Evolutionary conservation across 2,113 vertebrate species (phyloP), one percentile per base, ranked within the genome.

Genomic region (Pithys albifrons): DNA sequence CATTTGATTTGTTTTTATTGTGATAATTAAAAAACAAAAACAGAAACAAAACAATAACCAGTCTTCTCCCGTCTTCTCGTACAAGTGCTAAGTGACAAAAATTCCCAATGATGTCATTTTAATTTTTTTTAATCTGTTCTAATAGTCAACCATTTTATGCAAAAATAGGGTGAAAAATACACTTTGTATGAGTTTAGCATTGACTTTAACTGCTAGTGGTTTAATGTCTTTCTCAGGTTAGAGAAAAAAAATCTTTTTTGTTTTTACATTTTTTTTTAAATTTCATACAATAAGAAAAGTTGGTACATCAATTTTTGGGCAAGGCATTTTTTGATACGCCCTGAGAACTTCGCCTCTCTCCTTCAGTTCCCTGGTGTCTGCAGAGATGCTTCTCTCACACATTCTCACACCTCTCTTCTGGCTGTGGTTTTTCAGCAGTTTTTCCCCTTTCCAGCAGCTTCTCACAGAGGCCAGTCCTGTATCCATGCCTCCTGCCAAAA

Each of bases 361-460:
- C 14, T 70, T 58, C 31, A 45, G 35, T 37, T 14, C 27, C 12
- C 37, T 39, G 17, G 9, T n/a, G 19, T 64, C 28, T 70, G 46
- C n/a, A 73, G 19, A 49, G n/a, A 16, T 67, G 27, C 37, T 84
- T 41, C 55, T 25, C 33, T 84, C 59, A n/a, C 13, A 14, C 37
- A 19, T 20, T 78, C 35, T 73, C 22, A 24, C 6, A 37, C 35
- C 15, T 48, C 11, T 19, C 43, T 74, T 62, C 35, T 19, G 24
- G 7, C 7, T 25, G 14, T 0, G 0, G 7, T 35, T 73, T 10
- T 41, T 12, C 45, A 85, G 27, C 13, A 35, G 13, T 24, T 66
- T 55, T 81, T 4, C 6, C 16, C 16, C 19, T 52, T 52, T 52
- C 41, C 39, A 83, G 46, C n/a, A 55, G 19, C 19, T 83, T 88